Evolutionary conservation across 2,113 vertebrate genomes (phyloP), one percentile per base, ranked within the genome.

Genomic region (Sceloporus undulatus): DNA sequence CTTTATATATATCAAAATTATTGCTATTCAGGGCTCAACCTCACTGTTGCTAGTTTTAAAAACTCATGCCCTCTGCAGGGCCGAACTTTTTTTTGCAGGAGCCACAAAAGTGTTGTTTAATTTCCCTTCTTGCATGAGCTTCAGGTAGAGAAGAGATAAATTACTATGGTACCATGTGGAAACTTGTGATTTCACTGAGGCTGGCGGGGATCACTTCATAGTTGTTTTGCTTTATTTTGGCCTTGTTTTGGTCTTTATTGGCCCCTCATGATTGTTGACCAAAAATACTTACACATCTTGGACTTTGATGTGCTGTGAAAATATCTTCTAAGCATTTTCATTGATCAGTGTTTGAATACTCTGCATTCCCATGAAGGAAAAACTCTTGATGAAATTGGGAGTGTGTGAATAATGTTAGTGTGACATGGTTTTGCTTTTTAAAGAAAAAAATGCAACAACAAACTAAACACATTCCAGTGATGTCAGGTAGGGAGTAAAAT

Each of bases 361-460:
- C n/a, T n/a, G 27, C 29, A 52, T 56, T 71, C 27, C 4, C 2
- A 52, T n/a, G 27, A 7, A 5, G 8, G 40, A 2, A 78, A 25
- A 77, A 1, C 13, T 93, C 74, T 87, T 89, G 9, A 75, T 3
- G 56, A 25, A 82, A 82, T 52, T 66, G 71, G 5, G 52, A 75
- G 1, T 70, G 14, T 81, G 77, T 56, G 71, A 76, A 16, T 82
- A 38, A 7, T 38, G 83, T 92, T 89, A 83, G 38, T 0, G 74
- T 88, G 84, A 90, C 34, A 48, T 89, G 70, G 38, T 88, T 29
- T 54, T 78, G 19, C 29, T 48, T 5, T 42, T 34, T 52, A 25
- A 48, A 10, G 25, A 66, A 56, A 66, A 38, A 85, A 84, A 11
- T 25, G 74, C 74, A 89, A 83, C 82, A 84, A 23, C 62, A 65